Evolutionary conservation across 2,888 invertebrate species (phyloP).

Genomic region (Serripes groenlandicus): DNA sequence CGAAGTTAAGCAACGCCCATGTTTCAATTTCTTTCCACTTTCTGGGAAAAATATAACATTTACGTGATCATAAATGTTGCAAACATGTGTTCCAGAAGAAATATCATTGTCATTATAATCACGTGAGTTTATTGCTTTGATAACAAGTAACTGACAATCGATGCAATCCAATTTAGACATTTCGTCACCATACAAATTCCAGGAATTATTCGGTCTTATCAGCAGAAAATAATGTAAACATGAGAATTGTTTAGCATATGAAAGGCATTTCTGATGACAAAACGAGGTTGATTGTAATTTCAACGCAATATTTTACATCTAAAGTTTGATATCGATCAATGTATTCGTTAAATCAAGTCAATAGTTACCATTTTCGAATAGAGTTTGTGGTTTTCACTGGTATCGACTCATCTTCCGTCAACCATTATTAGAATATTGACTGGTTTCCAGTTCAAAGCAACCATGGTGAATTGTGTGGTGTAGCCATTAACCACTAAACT

Average conservation of each 20-base stretch:
- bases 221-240: not conserved
- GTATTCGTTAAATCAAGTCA: not conserved
- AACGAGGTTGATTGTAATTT: not conserved
- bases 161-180: too few relatives aligned
- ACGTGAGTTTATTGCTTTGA: too few relatives aligned
- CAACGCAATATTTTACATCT: not conserved
- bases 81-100: too few relatives aligned
- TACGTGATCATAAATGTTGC: too few relatives aligned
- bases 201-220: not conserved
- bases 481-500: too few relatives aligned
- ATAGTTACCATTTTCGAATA: constrained; percentile 49
- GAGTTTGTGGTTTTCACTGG: constrained; percentile 38
- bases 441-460: constrained; percentile 14
- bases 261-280: not conserved
- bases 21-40: too few relatives aligned
- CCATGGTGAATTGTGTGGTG: too few relatives aligned
- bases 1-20: too few relatives aligned
- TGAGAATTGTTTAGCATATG: not conserved
- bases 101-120: too few relatives aligned
- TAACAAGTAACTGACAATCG: too few relatives aligned
- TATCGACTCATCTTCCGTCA: constrained; percentile 55
- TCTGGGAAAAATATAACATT: too few relatives aligned
- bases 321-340: not conserved
- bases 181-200: not conserved
- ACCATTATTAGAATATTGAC: constrained; percentile 45